These are phyloP conservation scores for Grallaria varia DNA, from an alignment of 2,113 vertebrate species.

Conservation along the genomic window DNA sequence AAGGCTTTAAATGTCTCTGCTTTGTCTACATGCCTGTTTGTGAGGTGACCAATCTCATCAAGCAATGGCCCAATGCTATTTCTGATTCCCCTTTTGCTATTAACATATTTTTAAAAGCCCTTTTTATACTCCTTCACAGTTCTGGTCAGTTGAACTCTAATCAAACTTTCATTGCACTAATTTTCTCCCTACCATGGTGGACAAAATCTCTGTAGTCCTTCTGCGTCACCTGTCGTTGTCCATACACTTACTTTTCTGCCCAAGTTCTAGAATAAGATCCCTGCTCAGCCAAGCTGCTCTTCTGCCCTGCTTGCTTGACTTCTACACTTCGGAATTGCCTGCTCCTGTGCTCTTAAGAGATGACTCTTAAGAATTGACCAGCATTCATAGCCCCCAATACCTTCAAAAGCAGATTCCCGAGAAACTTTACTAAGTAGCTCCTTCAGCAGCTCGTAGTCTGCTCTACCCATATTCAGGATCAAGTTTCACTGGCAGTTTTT, in stretches of 20 bases:
- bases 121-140: neutral
- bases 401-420: neutral
- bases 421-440: neutral
- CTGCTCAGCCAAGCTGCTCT: neutral
- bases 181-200: neutral
- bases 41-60: neutral
- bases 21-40: neutral
- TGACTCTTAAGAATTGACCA: neutral
- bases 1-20: neutral
- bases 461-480: neutral
- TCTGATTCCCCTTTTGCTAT: neutral
- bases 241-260: neutral
- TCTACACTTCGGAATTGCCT: neutral
- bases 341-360: neutral
- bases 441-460: neutral
- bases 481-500: neutral
- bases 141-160: neutral
- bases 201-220: neutral
- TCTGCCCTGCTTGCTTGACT: neutral
- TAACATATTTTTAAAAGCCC: neutral
- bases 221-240: rapidly evolving
- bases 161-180: neutral
- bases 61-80: neutral
- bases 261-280: neutral
- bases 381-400: neutral